Conservation (phyloP, 2,888 invertebrate species). For the Beris chalybata region DNA sequence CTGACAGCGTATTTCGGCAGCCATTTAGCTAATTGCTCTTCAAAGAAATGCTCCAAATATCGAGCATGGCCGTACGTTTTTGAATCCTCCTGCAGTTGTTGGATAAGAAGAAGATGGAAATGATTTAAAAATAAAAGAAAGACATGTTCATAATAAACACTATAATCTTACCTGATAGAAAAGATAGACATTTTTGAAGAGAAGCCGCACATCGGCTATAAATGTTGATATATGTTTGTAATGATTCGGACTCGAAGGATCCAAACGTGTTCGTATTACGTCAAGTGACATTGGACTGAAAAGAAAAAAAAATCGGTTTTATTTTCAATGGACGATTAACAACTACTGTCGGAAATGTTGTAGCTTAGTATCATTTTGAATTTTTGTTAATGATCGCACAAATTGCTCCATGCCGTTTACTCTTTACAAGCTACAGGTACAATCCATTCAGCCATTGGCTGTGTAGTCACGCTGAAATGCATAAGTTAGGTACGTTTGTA, state of each 20-base stretch:
- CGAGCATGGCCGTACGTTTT: slow-evolving; percentile 77
- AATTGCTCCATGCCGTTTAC: too few species aligned
- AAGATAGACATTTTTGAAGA: slow-evolving; percentile 84
- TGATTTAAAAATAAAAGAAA: slow-evolving; percentile 20
- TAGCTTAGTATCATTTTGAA: too few species aligned
- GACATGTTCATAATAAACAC: not conserved
- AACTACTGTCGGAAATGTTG: too few species aligned
- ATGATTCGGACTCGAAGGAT: slow-evolving; percentile 70
- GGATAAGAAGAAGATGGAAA: slow-evolving; percentile 22
- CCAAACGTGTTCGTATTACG: slow-evolving; percentile 77
- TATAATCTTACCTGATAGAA: slow-evolving; percentile 71
- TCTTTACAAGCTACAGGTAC: too few species aligned
- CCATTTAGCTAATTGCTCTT: slow-evolving; percentile 78
- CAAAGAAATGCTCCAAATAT: slow-evolving; percentile 83
- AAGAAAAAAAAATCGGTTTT: slow-evolving; percentile 18
- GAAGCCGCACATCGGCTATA: slow-evolving; percentile 77
- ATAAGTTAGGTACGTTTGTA: too few species aligned
- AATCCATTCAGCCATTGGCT: too few species aligned
- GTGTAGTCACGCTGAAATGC: too few species aligned
- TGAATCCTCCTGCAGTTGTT: slow-evolving; percentile 66
- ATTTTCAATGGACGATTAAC: too few species aligned
- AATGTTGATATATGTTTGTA: slow-evolving; percentile 77
- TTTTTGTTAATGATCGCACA: too few species aligned
- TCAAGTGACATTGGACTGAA: slow-evolving; percentile 80
- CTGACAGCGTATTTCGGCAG: slow-evolving; percentile 68